Base-by-base conservation (phyloP, 2,888 invertebrate species). In the Drepanosiphum platanoidis region DNA sequence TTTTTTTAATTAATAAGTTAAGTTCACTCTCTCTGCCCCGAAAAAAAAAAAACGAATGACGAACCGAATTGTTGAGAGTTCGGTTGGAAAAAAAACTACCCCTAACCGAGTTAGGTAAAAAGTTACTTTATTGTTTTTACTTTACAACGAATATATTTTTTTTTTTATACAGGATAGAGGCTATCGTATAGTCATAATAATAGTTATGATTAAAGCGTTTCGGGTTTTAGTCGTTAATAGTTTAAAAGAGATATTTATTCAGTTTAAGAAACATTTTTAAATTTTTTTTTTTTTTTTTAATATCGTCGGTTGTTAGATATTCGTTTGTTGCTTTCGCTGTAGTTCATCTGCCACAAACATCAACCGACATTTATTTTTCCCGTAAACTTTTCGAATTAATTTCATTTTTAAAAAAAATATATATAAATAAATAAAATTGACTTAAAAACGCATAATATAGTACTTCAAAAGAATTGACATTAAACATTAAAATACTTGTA, bases 91-190 rank as follows among this genome's bases (percentile, higher is more conserved):
- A 46, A 71, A 71, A 46, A 42, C 42, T 11, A 18, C 18, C 27
- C 30, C 13, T 39, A 2, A 42, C 15, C 8, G 13, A 72, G 8
- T 72, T 27, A 27, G 36, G 39, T 72, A 13, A 72, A 72, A 72
- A 42, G 71, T 72, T 72, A 72, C 71, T 30, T 27, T 42, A 5
- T 42, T 42, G n/a, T n/a, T n/a, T n/a, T n/a, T n/a, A n/a, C n/a
- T 30, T 3, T 3, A 13, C 42, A 18, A 39, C 27, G 15, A 39
- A 71, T 27, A 27, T 39, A n/a, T n/a, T n/a, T n/a, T n/a, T n/a
- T n/a, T n/a, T n/a, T n/a, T n/a, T n/a, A 18, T 42, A 72, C 9
- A 30, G 42, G 1, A 30, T 9, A 27, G 52, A 52, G 52, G 30
- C 9, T 7, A 42, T 36, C 5, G 42, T 9, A 7, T 42, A 42